Percentiles rank a stretch among this genome's conserved stretches.
Conservation (phyloP, 2,797 vertebrate genomes). For the Balearica regulorum region DNA sequence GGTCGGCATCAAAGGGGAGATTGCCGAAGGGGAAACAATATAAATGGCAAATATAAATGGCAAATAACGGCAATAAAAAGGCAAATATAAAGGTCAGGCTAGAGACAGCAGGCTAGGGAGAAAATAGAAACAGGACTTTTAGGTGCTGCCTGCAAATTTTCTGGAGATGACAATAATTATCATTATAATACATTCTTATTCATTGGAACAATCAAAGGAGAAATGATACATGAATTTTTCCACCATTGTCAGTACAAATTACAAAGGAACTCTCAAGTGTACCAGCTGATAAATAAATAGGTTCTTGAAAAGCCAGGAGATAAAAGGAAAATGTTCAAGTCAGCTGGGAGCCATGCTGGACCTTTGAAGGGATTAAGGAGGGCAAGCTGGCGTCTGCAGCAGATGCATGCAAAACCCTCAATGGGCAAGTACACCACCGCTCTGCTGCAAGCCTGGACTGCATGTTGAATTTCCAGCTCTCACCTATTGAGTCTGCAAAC, state of each 20-base stretch:
- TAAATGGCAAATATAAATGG: too few species aligned
- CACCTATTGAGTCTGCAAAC: not conserved
- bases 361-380: not conserved
- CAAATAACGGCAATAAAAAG: too few species aligned
- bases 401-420: not conserved
- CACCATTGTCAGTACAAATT: not conserved
- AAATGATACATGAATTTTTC: not conserved
- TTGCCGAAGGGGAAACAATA: too few species aligned
- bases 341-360: not conserved
- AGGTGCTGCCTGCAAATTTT: not conserved
- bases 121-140: not conserved
- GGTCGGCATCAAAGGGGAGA: not conserved
- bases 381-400: rapidly evolving
- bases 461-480: not conserved
- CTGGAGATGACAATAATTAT: not conserved
- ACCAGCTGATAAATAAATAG: not conserved
- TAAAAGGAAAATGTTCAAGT: not conserved
- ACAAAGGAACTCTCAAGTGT: not conserved
- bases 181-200: not conserved
- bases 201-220: not conserved
- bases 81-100: not conserved
- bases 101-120: not conserved
- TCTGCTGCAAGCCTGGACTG: not conserved
- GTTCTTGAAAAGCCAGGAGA: not conserved
- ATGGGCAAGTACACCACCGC: rapidly evolving